These are phyloP conservation scores for Phymastichus coffea DNA, from an alignment of 1,140 invertebrate species.

Conservation along the genomic window DNA sequence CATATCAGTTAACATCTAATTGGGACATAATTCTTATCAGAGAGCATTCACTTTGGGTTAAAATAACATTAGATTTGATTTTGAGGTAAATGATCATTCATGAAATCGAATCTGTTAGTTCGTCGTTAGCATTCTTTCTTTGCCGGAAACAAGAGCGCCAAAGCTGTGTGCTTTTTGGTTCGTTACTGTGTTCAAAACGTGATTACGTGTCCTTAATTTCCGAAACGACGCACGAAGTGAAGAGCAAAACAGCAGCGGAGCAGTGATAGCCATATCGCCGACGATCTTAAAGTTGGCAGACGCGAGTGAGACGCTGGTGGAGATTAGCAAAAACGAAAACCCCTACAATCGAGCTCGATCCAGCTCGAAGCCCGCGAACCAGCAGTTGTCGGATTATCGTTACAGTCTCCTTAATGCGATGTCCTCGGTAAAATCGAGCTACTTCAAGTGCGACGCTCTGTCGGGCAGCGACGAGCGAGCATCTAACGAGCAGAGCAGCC, in stretches of 20 bases:
- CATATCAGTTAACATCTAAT: no score
- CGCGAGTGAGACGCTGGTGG: neutral
- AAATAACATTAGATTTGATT: no score
- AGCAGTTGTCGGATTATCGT: conserved; percentile 16
- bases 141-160: neutral
- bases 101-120: no score
- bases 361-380: conserved; percentile 6
- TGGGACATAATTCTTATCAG: no score
- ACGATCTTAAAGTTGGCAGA: conserved; percentile 8
- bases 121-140: no score
- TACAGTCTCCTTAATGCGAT: conserved; percentile 15
- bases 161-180: neutral
- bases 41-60: neutral
- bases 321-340: conserved; percentile 33
- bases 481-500: conserved; percentile 4
- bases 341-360: conserved; percentile 37
- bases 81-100: no score
- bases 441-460: conserved; percentile 32
- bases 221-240: neutral
- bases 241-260: neutral
- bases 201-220: neutral
- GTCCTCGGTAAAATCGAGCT: conserved; percentile 14
- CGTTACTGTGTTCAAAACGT: neutral
- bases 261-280: conserved; percentile 4
- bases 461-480: conserved; percentile 27